Evolutionary conservation across 2,888 invertebrate species (phyloP), one percentile per base, ranked within the genome.

Genomic region (Blera fallax): DNA sequence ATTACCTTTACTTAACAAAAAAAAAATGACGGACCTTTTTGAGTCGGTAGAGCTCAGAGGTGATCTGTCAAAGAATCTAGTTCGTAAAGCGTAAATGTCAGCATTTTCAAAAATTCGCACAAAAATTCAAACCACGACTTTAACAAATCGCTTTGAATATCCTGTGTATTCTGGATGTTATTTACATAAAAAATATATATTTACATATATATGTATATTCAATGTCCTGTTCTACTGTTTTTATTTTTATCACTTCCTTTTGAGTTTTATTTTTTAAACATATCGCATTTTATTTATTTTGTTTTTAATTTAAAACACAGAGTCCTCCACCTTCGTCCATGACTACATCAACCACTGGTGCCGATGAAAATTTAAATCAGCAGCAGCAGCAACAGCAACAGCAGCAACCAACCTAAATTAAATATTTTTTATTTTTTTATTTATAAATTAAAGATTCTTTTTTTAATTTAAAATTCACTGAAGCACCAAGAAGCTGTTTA

Each of bases 361-460:
- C 95, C 89, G 96, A 96, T 91, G 95, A 95, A 92, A 95, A 95
- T 93, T 93, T 95, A 93, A 95, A 95, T 93, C 94, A 95, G 90
- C 93, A 94, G 89, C 91, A 92, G 89, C 88, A 88, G 69, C 76
- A 76, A 21, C 76, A 82, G 58, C 80, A 81, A 54, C 80, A 76
- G 50, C 80, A 73, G 64, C 76, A 74, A 69, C 76, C 83, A 87
- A 43, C 74, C 69, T 76, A 78, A 87, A 87, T 65, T 78, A 70
- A 64, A 40, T 29, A 43, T 32, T 18, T 48, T 40, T 50, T 65
- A 14, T 2, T 52, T 52, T 67, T 16, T 27, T 50, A n/a, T 69
- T 11, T 52, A 70, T 60, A 50, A 65, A 43, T 65, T 37, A 34
- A 40, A 40, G 5, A 1, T 14, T 70, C 64, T 40, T 24, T 43